Evolutionary conservation across 1,140 invertebrate genomes (phyloP), one percentile per base, ranked within the genome.

Genomic region (Lysiphlebus fabarum): DNA sequence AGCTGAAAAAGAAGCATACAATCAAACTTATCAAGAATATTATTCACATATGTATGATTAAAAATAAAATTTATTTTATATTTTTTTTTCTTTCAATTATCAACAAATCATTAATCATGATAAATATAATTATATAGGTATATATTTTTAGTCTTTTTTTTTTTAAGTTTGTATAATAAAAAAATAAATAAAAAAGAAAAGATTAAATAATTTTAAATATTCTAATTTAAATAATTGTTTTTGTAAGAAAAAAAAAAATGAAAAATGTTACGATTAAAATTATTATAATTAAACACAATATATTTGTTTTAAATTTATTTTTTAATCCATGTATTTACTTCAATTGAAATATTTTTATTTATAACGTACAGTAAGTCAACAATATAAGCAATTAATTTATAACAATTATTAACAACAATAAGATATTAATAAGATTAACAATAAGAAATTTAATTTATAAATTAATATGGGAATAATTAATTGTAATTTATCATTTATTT

Each of bases 1-100:
- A 5, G 79, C 87, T 14, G 95, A 98, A 75, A 97, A 96, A 78
- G 93, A 96, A 73, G 87, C 89, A 36, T 98, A 97, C 75, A 96
- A 96, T 67, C 89, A 94, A 76, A 84, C 93, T 8, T 95, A 94
- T 73, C 93, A 96, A 77, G 93, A 97, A 74, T 90, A 93, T 77
- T 96, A 95, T 73, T 90, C 89, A 61, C 87, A 90, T 71, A 90
- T 92, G 80, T 90, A 88, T 65, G 84, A 85, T 69, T 86, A 80
- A 78, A 48, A 26, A 1, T 49, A 49, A 33, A 12, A 5, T 49
- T 36, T 26, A 50, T 56, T 53, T 44, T 43, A 48, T 37, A 26
- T 64, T 67, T 50, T 54, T 54, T 41, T 43, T 17, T 45, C 63
- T 62, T 63, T 64, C 59, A 62, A 26, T 1, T 62, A 65, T 56